phyloP scores from a whole-genome alignment of 2,888 invertebrate species.

The Aethes cnicana region DNA sequence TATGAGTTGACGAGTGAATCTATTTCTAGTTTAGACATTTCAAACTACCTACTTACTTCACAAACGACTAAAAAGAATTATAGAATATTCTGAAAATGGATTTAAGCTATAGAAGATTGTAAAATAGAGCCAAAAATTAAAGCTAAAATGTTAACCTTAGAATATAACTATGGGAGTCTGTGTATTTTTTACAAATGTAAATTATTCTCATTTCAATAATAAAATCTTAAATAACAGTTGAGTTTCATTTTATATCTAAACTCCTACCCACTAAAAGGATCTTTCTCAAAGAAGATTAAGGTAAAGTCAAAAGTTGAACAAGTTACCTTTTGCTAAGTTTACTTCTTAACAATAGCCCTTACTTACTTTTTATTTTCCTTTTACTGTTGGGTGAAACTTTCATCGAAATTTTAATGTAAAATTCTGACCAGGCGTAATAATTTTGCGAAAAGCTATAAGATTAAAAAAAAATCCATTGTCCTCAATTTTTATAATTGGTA shows the following conservation, averaged over 20 bases:
- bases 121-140: conserved; percentile 65
- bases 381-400: too few relatives aligned
- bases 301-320: too few relatives aligned
- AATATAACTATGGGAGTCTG: conserved; percentile 66
- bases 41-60: conserved; percentile 34
- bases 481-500: too few relatives aligned
- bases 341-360: too few relatives aligned
- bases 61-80: conserved; percentile 40
- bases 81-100: conserved; percentile 34
- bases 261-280: too few relatives aligned
- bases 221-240: conserved; percentile 66
- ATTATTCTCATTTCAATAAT: conserved; percentile 82
- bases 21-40: conserved; percentile 17
- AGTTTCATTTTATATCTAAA: conserved; percentile 46
- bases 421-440: too few relatives aligned
- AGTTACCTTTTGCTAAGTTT: too few relatives aligned
- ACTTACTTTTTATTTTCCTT: too few relatives aligned
- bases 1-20: conserved; percentile 15
- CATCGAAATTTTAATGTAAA: too few relatives aligned
- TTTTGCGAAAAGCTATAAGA: too few relatives aligned
- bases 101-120: conserved; percentile 51
- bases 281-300: too few relatives aligned
- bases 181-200: conserved; percentile 83
- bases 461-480: too few relatives aligned
- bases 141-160: conserved; percentile 73